Percentiles rank a stretch among this genome's conserved stretches.
These are phyloP conservation scores for Gorsachius magnificus DNA, from an alignment of 2,797 vertebrate species.

Conservation along the genomic window DNA sequence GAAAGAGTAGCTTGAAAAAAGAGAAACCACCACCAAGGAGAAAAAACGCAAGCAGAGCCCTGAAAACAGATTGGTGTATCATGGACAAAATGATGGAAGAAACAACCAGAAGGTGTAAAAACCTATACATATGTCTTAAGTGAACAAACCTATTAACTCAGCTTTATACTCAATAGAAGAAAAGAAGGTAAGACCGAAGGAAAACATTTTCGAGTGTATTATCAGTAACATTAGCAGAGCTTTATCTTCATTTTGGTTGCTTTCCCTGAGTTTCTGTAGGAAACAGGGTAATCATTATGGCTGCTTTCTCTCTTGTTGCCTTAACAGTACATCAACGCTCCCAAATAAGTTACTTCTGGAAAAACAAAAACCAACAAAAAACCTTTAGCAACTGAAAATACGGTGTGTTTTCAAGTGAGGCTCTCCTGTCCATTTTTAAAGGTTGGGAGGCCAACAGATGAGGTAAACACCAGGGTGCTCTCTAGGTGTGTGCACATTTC, in stretches of 20 bases:
- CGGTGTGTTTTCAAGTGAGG: background rate
- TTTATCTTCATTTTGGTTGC: background rate
- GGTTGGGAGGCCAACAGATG: background rate
- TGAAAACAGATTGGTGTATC: background rate
- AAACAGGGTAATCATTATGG: background rate
- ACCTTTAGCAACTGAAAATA: background rate
- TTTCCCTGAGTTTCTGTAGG: background rate
- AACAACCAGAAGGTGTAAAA: background rate
- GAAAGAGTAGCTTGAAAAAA: background rate
- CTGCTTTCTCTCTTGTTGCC: background rate
- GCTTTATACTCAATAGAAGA: background rate
- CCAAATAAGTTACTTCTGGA: background rate
- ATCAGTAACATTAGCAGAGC: background rate
- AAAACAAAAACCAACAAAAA: background rate
- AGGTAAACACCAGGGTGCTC: background rate
- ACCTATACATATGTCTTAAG: background rate
- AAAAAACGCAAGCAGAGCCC: background rate
- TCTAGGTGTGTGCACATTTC: too few species aligned
- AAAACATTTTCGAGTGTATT: background rate
- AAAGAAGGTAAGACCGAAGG: background rate
- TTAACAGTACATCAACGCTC: background rate
- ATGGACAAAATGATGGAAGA: constrained; percentile 13
- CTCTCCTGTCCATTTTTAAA: background rate
- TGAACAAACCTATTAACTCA: background rate
- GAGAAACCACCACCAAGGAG: background rate